A percentile compares a stretch with the other conserved stretches of the same genome.
These are phyloP conservation scores for Drosophila incognita DNA, from an alignment of 2,888 invertebrate species.

Conservation along the genomic window DNA sequence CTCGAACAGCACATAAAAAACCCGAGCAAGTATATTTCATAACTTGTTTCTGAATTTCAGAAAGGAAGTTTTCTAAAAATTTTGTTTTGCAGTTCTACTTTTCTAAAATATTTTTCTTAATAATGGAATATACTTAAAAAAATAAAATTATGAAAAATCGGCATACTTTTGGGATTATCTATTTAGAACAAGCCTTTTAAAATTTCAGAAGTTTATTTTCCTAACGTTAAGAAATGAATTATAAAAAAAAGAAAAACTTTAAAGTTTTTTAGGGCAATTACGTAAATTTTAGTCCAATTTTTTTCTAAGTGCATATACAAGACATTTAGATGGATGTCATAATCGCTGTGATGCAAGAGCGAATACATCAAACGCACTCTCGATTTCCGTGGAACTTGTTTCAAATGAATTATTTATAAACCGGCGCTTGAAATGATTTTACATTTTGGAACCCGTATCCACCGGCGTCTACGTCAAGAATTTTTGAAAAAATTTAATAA, in stretches of 20 bases:
- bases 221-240: background rate
- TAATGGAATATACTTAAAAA: background rate
- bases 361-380: constrained; percentile 46
- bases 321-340: background rate
- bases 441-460: constrained; percentile 58
- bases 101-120: background rate
- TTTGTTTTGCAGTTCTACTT: background rate
- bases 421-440: constrained; percentile 37
- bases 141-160: background rate
- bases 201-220: background rate
- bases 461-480: constrained; percentile 19
- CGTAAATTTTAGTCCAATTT: background rate
- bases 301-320: background rate
- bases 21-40: too few species aligned
- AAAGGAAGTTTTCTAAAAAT: background rate
- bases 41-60: background rate
- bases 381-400: constrained; percentile 66
- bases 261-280: background rate
- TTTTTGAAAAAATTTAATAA: constrained; percentile 32
- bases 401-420: constrained; percentile 26
- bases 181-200: background rate
- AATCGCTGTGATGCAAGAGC: constrained; percentile 44
- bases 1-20: too few species aligned
- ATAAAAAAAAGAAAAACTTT: background rate
- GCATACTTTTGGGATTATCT: background rate